Evolutionary conservation across 2,113 vertebrate genomes (phyloP).

Genomic region (Typhlomys cinereus): DNA sequence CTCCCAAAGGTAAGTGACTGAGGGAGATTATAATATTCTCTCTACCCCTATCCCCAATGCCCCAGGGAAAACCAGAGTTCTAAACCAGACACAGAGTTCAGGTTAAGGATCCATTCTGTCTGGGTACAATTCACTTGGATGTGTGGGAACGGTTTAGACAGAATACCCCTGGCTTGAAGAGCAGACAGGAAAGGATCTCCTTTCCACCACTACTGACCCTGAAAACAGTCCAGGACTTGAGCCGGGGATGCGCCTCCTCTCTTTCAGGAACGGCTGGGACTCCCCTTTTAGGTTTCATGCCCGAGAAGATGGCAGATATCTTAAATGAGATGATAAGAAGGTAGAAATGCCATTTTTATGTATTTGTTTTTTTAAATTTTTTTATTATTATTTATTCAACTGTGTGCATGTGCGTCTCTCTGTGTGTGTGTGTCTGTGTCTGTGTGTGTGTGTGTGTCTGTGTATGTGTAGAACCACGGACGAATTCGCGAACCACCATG

Average conservation of each 20-base stretch:
- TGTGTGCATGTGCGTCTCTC: no score
- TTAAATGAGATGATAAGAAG: conserved; percentile 22
- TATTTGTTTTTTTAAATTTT: no score
- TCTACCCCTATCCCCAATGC: background rate
- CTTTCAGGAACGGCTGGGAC: background rate
- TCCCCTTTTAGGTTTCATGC: background rate
- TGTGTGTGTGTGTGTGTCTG: no score
- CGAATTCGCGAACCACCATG: no score
- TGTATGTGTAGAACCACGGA: no score
- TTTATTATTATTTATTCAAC: no score
- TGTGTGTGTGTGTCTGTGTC: no score
- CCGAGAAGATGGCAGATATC: conserved; percentile 1
- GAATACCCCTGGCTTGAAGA: background rate
- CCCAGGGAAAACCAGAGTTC: background rate
- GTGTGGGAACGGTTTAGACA: conserved; percentile 3
- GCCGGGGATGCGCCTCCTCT: background rate
- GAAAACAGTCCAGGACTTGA: background rate
- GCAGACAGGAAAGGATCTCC: conserved; percentile 17
- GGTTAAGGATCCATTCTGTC: background rate
- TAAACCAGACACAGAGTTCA: conserved; percentile 13
- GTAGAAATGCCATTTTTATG: no score
- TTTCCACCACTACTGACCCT: background rate
- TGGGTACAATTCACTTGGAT: conserved; percentile 8
- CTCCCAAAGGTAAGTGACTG: background rate
- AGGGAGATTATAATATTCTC: background rate